Conservation (phyloP, 2,797 vertebrate species). For the Cryptoblepharus egeriae region DNA sequence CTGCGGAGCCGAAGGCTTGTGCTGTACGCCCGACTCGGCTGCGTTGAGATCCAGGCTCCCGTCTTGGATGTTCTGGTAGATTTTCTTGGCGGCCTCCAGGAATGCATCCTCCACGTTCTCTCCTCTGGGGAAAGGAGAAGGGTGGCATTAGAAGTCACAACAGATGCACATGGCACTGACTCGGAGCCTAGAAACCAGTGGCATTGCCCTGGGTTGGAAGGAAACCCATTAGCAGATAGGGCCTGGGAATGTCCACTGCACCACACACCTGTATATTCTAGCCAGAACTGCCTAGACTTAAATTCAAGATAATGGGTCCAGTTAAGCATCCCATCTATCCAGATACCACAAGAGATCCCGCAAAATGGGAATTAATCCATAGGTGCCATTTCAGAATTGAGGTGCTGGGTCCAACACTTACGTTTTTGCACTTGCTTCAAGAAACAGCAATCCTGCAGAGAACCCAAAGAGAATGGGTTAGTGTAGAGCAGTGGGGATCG, state of each 20-base stretch:
- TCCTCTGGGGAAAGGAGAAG: conserved; percentile 78
- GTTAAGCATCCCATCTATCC: no score
- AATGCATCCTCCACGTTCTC: conserved; percentile 98
- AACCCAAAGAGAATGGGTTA: conserved; percentile 70
- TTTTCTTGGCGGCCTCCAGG: conserved; percentile 97
- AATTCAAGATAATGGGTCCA: no score
- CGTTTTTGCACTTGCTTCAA: conserved; percentile 98
- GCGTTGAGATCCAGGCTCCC: conserved; percentile 97
- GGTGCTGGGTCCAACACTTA: conserved; percentile 76
- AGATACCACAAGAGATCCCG: no score
- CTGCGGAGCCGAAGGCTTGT: conserved; percentile 97
- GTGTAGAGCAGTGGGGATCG: no score
- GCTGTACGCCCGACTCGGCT: conserved; percentile 95
- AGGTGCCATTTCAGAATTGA: neutral
- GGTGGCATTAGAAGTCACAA: conserved; percentile 35
- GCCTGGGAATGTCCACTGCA: neutral
- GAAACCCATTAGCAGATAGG: neutral
- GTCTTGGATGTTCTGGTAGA: conserved; percentile 99
- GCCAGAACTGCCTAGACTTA: no score
- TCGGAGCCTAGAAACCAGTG: neutral
- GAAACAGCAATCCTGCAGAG: conserved; percentile 90
- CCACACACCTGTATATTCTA: no score
- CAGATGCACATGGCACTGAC: neutral
- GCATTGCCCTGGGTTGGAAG: neutral
- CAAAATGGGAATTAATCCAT: neutral